These are phyloP conservation scores for Tetraodon nigroviridis DNA, from an alignment of 2,113 vertebrate genomes.

Conservation along the genomic window DNA sequence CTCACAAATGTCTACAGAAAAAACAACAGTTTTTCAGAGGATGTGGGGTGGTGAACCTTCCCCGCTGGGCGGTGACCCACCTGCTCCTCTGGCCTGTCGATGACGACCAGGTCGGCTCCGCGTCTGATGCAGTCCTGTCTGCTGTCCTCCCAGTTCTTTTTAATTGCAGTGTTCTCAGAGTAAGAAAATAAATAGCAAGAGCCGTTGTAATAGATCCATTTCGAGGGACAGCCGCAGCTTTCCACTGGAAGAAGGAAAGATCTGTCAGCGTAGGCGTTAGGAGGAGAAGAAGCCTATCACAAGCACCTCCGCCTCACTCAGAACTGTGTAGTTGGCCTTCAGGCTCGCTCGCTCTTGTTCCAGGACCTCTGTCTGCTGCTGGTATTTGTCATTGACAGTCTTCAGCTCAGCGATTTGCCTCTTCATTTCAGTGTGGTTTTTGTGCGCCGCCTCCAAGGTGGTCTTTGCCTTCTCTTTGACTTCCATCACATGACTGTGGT, in stretches of 20 bases:
- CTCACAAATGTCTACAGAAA: constrained; percentile 30
- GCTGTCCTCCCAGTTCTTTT: not conserved
- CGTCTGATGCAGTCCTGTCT: constrained; percentile 31
- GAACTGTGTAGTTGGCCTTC: constrained; percentile 10
- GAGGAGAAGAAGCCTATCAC: not conserved
- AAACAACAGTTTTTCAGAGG: not conserved
- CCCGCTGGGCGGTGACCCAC: constrained; percentile 10
- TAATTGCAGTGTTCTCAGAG: not conserved
- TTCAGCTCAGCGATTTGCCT: constrained; percentile 16
- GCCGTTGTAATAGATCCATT: constrained; percentile 26
- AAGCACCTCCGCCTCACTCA: constrained; percentile 24
- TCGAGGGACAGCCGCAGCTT: constrained; percentile 12
- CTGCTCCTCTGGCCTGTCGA: constrained; percentile 43
- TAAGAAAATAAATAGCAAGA: constrained; percentile 46
- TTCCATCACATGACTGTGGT: constrained; percentile 34
- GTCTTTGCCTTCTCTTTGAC: not conserved
- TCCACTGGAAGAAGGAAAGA: not conserved
- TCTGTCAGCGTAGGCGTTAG: not conserved
- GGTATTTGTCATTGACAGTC: constrained; percentile 11
- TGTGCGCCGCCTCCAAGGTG: not conserved
- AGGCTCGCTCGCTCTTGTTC: constrained; percentile 30
- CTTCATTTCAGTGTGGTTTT: constrained; percentile 17
- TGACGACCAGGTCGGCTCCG: constrained; percentile 40
- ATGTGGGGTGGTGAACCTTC: not conserved
- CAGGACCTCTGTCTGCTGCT: constrained; percentile 29